Conservation (phyloP, 2,888 invertebrate genomes). For the Apodemia zela region DNA sequence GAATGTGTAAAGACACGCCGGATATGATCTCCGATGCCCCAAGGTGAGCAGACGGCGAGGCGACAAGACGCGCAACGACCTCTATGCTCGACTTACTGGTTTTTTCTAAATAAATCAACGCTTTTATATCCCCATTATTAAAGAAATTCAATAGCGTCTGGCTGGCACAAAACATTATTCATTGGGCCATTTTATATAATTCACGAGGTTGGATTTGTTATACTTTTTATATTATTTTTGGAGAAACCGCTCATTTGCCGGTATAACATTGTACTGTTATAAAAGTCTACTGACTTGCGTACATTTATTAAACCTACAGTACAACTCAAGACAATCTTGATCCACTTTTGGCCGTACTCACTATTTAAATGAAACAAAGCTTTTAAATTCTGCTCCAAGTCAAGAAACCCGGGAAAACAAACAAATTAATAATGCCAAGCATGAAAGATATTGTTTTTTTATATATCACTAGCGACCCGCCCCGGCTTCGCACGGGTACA, state of each 20-base stretch:
- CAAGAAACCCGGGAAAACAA: no score
- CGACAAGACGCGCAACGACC: constrained; percentile 54
- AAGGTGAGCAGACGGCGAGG: constrained; percentile 73
- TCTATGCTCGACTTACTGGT: constrained; percentile 60
- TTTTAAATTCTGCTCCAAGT: no score
- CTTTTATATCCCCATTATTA: constrained; percentile 48
- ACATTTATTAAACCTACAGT: no score
- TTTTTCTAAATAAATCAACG: constrained; percentile 61
- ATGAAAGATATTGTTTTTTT: no score
- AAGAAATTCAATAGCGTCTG: constrained; percentile 65
- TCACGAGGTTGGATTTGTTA: neutral
- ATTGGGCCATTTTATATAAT: constrained; percentile 1
- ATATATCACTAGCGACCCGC: no score
- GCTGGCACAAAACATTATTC: constrained; percentile 42
- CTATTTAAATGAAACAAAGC: no score
- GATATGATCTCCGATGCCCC: constrained; percentile 50
- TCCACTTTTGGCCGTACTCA: no score
- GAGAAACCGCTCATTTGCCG: neutral
- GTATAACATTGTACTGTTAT: neutral
- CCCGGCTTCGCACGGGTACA: no score
- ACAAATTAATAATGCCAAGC: no score
- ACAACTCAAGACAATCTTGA: no score
- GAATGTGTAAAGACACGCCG: constrained; percentile 45
- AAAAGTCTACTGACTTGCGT: neutral
- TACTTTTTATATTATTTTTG: neutral